Base-by-base conservation (phyloP, 2,888 invertebrate species). In the Dorcus hopei region DNA sequence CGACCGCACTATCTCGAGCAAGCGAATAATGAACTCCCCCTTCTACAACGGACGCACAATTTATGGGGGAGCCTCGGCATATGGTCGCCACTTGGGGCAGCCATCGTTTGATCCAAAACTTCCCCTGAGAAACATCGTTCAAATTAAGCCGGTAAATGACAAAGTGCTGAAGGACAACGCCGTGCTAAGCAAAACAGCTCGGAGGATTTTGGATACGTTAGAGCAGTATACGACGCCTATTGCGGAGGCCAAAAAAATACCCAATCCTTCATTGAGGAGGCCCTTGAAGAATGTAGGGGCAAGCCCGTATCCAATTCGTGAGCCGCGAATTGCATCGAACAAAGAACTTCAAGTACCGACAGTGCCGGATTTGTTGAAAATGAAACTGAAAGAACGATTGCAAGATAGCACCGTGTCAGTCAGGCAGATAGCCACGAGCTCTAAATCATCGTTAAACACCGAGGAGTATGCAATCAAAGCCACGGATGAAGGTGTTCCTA, bases 221-320 rank as follows among this genome's bases (percentile, higher is more conserved):
- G 91, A 94, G 73, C 86, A 89, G 68, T 92, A 90, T 78, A 88
- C 91, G 0, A 90, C 93, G 2, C 92, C 94, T 0, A 78, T 93
- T 52, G 81, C 81, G 47, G 93, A 93, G 75, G 92, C 89, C 1
- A 89, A 86, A 71, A 88, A 88, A 71, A 90, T 93, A 74, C 90
- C 91, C 2, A 66, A 80, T n/a, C 76, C 77, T 47, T 68, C 68
- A 41, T 64, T 74, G 33, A 77, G 74, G 58, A 72, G 61, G 49
- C 64, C 64, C 40, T 47, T 52, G 62, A 70, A 66, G 58, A 72
- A 72, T 61, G 66, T 69, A n/a, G 73, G 72, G 14, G 71, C 72
- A 9, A 76, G 71, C 65, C 77, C 77, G 0, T 77, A 77, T 60
- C 52, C 66, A 3, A 49, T 68, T 9, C 59, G 70, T 48, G 68